Evolutionary conservation across 1,140 invertebrate genomes (phyloP).

Genomic region (Drosophila subobscura): DNA sequence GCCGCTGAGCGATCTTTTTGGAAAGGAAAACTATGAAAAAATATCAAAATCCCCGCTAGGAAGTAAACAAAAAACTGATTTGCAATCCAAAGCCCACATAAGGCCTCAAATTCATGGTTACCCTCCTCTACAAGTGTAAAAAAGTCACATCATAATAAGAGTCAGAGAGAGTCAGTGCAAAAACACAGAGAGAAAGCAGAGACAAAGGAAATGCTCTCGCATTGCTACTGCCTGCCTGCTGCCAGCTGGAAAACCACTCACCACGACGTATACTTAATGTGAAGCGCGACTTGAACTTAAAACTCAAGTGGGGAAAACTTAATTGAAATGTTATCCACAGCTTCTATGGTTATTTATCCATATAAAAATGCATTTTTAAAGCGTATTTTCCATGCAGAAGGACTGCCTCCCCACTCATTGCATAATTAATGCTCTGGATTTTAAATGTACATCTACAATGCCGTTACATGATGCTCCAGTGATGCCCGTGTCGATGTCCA

Average conservation of each 20-base stretch:
- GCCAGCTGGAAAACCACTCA: conserved; percentile 4
- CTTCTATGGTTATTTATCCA: conserved; percentile 29
- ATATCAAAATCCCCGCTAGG: too few relatives aligned
- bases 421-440: conserved; percentile 72
- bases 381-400: conserved; percentile 14
- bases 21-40: too few relatives aligned
- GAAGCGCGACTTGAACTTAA: conserved; percentile 43
- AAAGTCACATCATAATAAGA: background rate
- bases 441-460: conserved; percentile 71
- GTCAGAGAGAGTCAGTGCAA: too few relatives aligned
- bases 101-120: too few relatives aligned
- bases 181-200: background rate
- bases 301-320: conserved; percentile 37
- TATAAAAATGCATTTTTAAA: conserved; percentile 32
- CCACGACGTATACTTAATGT: conserved; percentile 36
- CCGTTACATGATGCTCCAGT: conserved; percentile 43
- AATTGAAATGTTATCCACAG: conserved; percentile 68
- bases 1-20: too few relatives aligned
- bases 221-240: conserved; percentile 23
- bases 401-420: conserved; percentile 24
- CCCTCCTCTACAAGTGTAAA: background rate
- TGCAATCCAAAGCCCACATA: too few relatives aligned
- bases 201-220: conserved; percentile 13
- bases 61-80: too few relatives aligned
- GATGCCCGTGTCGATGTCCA: background rate